phyloP scores from a whole-genome alignment of 2,113 vertebrate genomes.

The Chionis minor region DNA sequence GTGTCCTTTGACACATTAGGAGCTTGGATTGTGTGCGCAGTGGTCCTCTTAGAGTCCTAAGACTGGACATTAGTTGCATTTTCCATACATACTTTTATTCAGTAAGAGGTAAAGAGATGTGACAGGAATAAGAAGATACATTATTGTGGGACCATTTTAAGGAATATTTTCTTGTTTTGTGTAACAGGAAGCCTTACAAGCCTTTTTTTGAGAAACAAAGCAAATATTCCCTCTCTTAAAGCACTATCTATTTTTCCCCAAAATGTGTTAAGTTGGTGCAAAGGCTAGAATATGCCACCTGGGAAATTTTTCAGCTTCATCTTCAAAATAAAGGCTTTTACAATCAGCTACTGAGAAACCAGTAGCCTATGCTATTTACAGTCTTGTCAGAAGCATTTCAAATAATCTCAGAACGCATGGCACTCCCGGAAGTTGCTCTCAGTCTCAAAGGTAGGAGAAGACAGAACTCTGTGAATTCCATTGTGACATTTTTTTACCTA shows the following conservation, averaged over 20 bases:
- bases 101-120: background rate
- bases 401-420: background rate
- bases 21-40: background rate
- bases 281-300: background rate
- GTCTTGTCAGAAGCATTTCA: background rate
- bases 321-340: background rate
- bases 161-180: background rate
- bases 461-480: background rate
- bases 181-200: background rate
- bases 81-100: background rate
- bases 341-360: background rate
- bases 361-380: background rate
- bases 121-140: background rate
- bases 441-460: background rate
- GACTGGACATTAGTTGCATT: background rate
- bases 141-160: background rate
- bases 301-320: background rate
- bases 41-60: background rate
- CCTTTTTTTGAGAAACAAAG: background rate
- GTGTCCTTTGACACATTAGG: background rate
- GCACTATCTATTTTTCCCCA: background rate
- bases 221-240: background rate
- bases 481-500: background rate
- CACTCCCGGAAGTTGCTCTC: background rate
- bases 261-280: background rate